Evolutionary conservation across 2,113 vertebrate species (phyloP).

Genomic region (Tonatia bakeri): DNA sequence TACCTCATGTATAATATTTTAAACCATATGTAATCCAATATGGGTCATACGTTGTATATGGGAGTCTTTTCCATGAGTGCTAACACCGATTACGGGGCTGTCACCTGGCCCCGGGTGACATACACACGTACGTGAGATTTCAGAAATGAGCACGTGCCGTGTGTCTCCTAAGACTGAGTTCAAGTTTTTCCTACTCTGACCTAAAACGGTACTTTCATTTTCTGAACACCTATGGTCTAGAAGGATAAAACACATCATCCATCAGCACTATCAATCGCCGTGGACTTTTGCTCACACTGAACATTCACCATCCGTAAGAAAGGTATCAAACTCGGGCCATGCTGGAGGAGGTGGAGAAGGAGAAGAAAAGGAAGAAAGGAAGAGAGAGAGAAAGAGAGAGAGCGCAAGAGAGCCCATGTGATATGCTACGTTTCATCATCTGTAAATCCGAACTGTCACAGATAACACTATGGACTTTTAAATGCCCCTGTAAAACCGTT

Average conservation of each 20-base stretch:
- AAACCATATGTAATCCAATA: not conserved
- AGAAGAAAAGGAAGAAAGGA: too few relatives aligned
- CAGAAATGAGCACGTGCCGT: not conserved
- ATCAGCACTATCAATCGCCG: not conserved
- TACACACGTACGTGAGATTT: rapidly evolving
- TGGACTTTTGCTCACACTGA: not conserved
- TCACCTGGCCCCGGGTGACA: not conserved
- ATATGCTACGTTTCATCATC: not conserved
- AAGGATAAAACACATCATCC: not conserved
- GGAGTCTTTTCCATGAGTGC: not conserved
- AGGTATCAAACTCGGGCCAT: not conserved
- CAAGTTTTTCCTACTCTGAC: not conserved
- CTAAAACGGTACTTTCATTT: not conserved
- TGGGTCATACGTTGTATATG: too few relatives aligned
- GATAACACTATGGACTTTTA: not conserved
- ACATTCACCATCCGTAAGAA: not conserved
- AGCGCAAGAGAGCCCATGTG: too few relatives aligned
- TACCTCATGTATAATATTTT: not conserved
- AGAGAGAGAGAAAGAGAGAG: too few relatives aligned
- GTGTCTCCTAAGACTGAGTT: not conserved
- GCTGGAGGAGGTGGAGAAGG: too few relatives aligned
- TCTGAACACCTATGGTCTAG: not conserved
- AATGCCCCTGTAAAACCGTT: not conserved
- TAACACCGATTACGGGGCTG: not conserved
- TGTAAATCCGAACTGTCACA: not conserved